A percentile compares a stretch with the other conserved stretches of the same genome.
Evolutionary conservation across 2,797 vertebrate species (phyloP).

Genomic region (Pipistrellus pipistrellus): DNA sequence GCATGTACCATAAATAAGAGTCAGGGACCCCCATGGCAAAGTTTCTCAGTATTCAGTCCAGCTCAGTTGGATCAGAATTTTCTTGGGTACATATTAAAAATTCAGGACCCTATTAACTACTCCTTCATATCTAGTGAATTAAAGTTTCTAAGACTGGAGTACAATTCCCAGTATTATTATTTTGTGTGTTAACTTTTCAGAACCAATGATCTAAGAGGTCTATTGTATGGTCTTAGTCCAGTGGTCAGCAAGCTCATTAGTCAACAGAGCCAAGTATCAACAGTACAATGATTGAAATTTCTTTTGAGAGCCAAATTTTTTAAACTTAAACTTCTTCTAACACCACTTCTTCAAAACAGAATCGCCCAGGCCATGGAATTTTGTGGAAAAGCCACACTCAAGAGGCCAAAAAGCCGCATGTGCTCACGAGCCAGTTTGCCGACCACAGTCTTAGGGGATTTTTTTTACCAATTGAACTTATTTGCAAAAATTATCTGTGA

Average conservation of each 20-base stretch:
- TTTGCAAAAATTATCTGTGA: conserved; percentile 9
- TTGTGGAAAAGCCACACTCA: too few species aligned
- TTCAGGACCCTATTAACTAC: not conserved
- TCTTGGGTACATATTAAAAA: not conserved
- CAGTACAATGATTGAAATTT: too few species aligned
- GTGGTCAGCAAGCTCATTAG: too few species aligned
- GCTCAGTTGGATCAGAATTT: not conserved
- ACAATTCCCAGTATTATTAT: not conserved
- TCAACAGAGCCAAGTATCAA: too few species aligned
- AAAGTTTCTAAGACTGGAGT: not conserved
- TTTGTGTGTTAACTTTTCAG: not conserved
- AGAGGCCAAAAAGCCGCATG: too few species aligned
- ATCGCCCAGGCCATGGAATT: too few species aligned
- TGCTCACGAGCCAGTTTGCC: too few species aligned
- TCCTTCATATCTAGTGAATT: not conserved
- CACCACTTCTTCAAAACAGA: too few species aligned
- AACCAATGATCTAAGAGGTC: not conserved
- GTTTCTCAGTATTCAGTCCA: not conserved
- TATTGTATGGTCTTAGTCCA: not conserved
- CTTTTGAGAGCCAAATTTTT: too few species aligned
- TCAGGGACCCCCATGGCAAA: not conserved
- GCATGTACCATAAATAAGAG: conserved; percentile 5
- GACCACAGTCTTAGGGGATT: not conserved
- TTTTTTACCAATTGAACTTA: not conserved
- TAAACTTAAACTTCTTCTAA: too few species aligned